Evolutionary conservation across 2,113 vertebrate species (phyloP), one percentile per base, ranked within the genome.

Genomic region (Serilophus lunatus): DNA sequence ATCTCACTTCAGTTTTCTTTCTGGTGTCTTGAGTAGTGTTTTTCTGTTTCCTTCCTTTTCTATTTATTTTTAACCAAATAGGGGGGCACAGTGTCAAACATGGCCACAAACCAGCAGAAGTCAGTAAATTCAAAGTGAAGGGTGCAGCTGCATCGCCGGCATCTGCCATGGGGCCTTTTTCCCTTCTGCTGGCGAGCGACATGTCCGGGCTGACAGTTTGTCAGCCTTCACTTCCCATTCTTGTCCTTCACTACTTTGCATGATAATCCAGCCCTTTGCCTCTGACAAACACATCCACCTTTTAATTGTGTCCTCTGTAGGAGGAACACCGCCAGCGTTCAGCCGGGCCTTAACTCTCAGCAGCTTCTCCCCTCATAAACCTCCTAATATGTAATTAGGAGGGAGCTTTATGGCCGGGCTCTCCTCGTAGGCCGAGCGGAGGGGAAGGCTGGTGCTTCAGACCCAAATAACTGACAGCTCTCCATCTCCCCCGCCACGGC

Each of bases 61-160:
- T 79, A 22, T 86, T 90, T 86, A 76, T 95, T 91, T 94, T 82
- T 84, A 96, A 96, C 87, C 82, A 88, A 95, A 90, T 45, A 72
- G 84, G 65, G 82, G 93, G 95, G 85, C 13, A 24, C 63, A 5
- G 78, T 92, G 71, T 89, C 86, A 91, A 38, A 86, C 40, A 15
- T 59, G 90, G 90, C 56, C 45, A 19, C 20, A 38, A 82, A 88
- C 93, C 74, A 84, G 86, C 87, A 61, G 10, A 42, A 92, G 92
- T 86, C 83, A 44, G 93, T 93, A 89, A 80, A 89, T 90, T 72
- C 59, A 26, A 97, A 93, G 89, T 38, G 59, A 86, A 57, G 68
- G 71, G 56, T 74, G 66, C 60, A 54, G 85, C 93, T 57, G 35
- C 33, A 26, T 74, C 42, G 65, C 84, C 6, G 1, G 61, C 35